Base-by-base conservation (phyloP, 2,113 vertebrate genomes). In the Caloenas nicobarica region DNA sequence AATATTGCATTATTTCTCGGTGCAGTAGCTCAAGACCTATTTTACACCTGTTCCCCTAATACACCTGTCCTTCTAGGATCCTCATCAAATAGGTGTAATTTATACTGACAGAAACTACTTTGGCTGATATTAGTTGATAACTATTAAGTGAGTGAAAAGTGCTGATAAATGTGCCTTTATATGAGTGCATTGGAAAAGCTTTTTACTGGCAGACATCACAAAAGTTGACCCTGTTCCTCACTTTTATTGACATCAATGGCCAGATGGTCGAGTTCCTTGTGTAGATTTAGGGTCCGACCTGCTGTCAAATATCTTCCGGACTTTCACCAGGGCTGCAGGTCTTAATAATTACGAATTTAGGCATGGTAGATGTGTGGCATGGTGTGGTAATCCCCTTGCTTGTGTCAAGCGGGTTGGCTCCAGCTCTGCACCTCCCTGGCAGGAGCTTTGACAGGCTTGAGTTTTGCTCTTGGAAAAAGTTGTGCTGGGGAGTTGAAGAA, bases 381-480 rank as follows among this genome's bases (percentile, higher is more conserved):
- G 18, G 42, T 25, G 73, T 34, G 40, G 94, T 83, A 79, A 79
- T 76, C 14, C 46, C 57, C 22, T 33, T 26, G 54, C 61, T 64
- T 0, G n/a, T 53, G 82, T 88, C 79, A 73, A 62, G 58, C 76
- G 77, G 90, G 88, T 50, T 96, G 88, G 92, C 85, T 91, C 38
- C 58, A 25, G 79, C 78, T 72, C 90, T 10, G 4, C 53, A 50
- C 58, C 82, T 91, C 86, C 77, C 72, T 89, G 91, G 68, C 87
- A 81, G 80, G 25, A 73, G 68, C 68, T 77, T 50, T 70, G 56
- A 50, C 18, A 4, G 78, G 70, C 65, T 84, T 53, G 76, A 86
- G 64, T 88, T 69, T 40, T 60, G 72, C 65, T 69, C 65, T 38
- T 92, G 95, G 93, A 96, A 91, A 95, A 93, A 69, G 50, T 94